phyloP scores from a whole-genome alignment of 2,797 vertebrate species.

The Gymnothorax reevesii region DNA sequence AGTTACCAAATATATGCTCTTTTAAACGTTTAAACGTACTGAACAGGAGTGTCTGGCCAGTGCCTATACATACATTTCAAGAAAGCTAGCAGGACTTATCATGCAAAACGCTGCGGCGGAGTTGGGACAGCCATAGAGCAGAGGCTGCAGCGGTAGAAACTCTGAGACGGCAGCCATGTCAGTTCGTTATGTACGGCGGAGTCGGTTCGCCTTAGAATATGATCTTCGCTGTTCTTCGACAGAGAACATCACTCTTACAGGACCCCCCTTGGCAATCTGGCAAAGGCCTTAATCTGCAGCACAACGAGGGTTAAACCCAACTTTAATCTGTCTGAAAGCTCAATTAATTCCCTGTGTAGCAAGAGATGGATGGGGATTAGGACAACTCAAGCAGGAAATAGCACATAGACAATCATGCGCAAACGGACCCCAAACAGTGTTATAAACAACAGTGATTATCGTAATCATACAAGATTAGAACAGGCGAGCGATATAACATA shows the following conservation, averaged over 20 bases:
- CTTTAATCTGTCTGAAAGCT: conserved; percentile 13
- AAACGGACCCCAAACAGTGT: neutral
- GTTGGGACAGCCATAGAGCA: neutral
- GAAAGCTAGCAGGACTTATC: neutral
- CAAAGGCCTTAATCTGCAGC: conserved; percentile 63
- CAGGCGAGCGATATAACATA: neutral
- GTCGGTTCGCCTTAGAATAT: neutral
- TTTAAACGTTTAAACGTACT: neutral
- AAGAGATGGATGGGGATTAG: neutral
- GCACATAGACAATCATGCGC: neutral
- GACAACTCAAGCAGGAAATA: neutral
- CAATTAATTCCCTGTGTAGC: neutral
- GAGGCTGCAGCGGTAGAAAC: neutral
- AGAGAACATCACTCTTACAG: neutral
- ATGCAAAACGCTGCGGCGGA: neutral
- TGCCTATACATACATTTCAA: neutral
- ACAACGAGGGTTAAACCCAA: conserved; percentile 13
- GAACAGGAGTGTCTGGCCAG: too few relatives aligned
- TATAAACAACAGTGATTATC: conserved; percentile 9
- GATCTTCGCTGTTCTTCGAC: neutral
- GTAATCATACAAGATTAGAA: conserved; percentile 3
- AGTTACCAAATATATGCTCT: neutral
- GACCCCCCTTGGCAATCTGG: conserved; percentile 52
- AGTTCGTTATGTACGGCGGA: neutral
- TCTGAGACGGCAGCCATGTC: neutral